Evolutionary conservation across 2,113 vertebrate genomes (phyloP), one percentile per base, ranked within the genome.

Genomic region (Ursus arctos): DNA sequence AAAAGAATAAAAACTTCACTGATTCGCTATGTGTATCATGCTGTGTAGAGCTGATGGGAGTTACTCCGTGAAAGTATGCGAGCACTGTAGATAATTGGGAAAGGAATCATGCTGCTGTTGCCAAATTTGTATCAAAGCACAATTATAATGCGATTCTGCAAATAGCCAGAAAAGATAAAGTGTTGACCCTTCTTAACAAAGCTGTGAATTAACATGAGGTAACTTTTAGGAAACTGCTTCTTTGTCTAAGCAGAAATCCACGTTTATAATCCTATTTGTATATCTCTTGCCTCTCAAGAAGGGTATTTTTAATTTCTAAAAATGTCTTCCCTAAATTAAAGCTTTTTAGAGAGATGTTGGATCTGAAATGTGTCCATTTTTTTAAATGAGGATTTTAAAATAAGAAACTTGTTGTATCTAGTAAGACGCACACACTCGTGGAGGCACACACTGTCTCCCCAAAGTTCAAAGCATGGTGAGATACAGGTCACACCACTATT

Each of bases 291-390:
- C 12, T 88, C 57, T 85, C 43, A 69, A 85, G 63, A 63, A 86
- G 51, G 18, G 7, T 28, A 59, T 65, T 91, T 96, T 95, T 80
- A 61, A 81, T 95, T 94, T 83, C 76, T 93, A 91, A 86, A 95
- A 95, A n/a, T n/a, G 6, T 47, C 69, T 49, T 67, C 67, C 55
- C 61, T 61, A 95, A 92, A 65, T 59, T 57, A 51, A 51, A 91
- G 10, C 36, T 89, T 93, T 94, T 69, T 69, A 43, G 71, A 95
- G 53, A 88, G 18, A 71, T 14, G 26, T 33, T 92, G 61, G 18
- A 74, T 93, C 51, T 96, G 24, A 96, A 67, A 88, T 33, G 33
- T 59, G 49, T 61, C 26, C 51, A 16, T 31, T 57, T 96, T 94
- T 76, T 4, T 31, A 67, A 71, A 72, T 59, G 85, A 86, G 11